Base-by-base conservation (phyloP, 2,888 invertebrate genomes). In the Mycalesis mineus region DNA sequence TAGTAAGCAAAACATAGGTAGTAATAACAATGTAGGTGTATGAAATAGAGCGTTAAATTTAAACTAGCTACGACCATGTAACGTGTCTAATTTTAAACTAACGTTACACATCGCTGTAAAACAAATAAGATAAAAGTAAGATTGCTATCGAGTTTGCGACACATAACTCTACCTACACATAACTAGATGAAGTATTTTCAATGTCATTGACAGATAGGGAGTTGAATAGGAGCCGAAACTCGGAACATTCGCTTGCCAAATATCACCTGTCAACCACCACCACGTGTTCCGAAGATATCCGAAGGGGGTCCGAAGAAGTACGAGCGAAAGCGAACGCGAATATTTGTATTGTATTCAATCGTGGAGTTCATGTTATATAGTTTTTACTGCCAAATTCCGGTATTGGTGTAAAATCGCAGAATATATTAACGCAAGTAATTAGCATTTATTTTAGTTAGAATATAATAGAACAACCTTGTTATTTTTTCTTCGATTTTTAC, bases 231-330 rank as follows among this genome's bases (percentile, higher is more conserved):
- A 45, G n/a, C 1, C 45, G 22, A 15, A 6, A 52, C 48, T 47
- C 40, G 28, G 52, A 55, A 48, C 49, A 57, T 48, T 55, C 28
- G 50, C 58, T 62, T 49, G 58, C 62, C 61, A 40, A 40, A 69
- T 71, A 71, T 68, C 72, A 82, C 72, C 77, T 84, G 78, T 79
- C 78, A 79, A 73, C 68, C 57, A 28, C 60, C 60, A 74, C 80
- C 88, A 87, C 83, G 86, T 86, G 86, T 73, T 71, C 75, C 85
- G 87, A 71, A 75, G 70, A 75, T 62, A 57, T 56, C 72, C 86
- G 85, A 84, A 68, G 62, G 61, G 63, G 39, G 42, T 33, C 71
- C 83, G 82, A 74, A 74, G 69, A 62, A 63, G 59, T 66, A 58
- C 81, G 80, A 80, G 67, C 15, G n/a, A 15, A 41, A 72, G 67